Evolutionary conservation across 2,113 vertebrate genomes (phyloP).

Genomic region (Apodemus speciosus): DNA sequence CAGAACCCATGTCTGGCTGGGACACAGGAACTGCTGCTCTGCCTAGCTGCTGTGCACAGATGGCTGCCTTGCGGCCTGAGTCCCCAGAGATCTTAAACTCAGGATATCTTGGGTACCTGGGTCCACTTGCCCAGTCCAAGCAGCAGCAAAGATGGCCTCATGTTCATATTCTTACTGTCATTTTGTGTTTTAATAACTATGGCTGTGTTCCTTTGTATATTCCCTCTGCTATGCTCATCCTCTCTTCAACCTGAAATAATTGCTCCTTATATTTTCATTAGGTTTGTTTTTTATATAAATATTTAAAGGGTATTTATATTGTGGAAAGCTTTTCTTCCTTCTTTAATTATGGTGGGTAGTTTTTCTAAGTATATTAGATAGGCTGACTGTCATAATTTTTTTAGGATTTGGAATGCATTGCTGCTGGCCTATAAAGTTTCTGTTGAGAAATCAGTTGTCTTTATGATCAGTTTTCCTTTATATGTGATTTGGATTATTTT

Average conservation of each 20-base stretch:
- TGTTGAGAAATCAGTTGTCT: not conserved
- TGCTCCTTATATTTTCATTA: not conserved
- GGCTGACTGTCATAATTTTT: not conserved
- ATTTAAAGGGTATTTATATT: not conserved
- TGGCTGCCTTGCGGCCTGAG: no score
- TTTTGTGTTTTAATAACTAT: not conserved
- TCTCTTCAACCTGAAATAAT: not conserved
- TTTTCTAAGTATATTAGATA: not conserved
- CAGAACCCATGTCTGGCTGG: no score
- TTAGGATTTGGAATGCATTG: not conserved
- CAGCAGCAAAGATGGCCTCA: no score
- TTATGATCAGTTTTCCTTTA: not conserved
- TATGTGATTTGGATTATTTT: not conserved
- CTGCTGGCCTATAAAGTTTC: not conserved
- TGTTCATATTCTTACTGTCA: not conserved
- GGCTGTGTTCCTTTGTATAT: not conserved
- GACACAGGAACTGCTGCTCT: no score
- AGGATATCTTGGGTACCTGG: no score
- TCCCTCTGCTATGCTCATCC: not conserved
- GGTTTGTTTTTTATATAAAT: not conserved
- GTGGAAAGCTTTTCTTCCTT: not conserved
- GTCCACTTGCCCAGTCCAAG: no score
- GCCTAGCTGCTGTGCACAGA: no score
- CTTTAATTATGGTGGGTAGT: not conserved
- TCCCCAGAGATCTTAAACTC: no score